A percentile compares a stretch with the other conserved stretches of the same genome.
These are phyloP conservation scores for Ridgeia piscesae DNA, from an alignment of 1,140 invertebrate species.

Conservation along the genomic window DNA sequence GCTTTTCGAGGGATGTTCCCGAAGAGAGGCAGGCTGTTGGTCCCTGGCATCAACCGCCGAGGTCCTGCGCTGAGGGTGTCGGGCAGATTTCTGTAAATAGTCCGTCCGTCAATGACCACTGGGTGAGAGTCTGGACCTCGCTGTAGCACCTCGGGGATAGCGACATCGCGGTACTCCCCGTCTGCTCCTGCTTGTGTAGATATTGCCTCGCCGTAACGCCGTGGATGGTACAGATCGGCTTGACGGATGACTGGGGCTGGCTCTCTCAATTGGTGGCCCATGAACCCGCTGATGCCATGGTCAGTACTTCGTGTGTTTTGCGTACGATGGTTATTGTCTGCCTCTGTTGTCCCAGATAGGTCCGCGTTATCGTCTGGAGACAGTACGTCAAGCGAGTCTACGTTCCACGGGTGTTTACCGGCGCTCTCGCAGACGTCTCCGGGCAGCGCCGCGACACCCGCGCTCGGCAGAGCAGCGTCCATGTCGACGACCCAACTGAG, in stretches of 20 bases:
- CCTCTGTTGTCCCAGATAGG: background rate
- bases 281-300: background rate
- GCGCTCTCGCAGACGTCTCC: background rate
- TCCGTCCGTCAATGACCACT: background rate
- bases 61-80: background rate
- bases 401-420: background rate
- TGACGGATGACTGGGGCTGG: background rate
- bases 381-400: background rate
- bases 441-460: background rate
- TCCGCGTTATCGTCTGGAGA: background rate
- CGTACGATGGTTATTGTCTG: background rate
- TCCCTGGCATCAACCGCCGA: background rate
- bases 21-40: background rate
- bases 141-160: background rate
- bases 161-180: background rate
- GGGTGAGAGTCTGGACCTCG: background rate
- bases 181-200: background rate
- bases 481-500: background rate
- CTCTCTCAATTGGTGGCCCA: background rate
- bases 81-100: background rate
- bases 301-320: background rate
- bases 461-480: background rate
- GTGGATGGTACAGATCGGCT: background rate
- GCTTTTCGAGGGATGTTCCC: background rate
- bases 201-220: background rate